Conservation (phyloP, 2,113 vertebrate species). For the Oostethus manadensis region DNA sequence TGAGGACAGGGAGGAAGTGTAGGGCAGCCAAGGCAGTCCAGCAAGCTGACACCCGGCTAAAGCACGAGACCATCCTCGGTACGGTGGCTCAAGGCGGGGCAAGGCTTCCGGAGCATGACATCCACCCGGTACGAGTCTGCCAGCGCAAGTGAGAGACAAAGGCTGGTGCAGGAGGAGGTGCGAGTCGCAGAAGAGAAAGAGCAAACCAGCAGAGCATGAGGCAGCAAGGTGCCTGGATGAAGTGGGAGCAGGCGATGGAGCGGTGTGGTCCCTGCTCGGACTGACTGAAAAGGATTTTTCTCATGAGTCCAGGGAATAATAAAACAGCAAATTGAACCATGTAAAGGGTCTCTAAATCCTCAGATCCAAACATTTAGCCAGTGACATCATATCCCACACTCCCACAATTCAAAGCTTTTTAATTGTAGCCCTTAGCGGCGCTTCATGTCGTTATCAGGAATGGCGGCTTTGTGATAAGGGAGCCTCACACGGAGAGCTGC, state of each 20-base stretch:
- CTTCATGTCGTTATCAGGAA: constrained; percentile 51
- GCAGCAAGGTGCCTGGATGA: too few relatives aligned
- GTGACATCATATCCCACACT: too few relatives aligned
- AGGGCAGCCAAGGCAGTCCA: background rate
- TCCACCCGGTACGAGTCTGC: background rate
- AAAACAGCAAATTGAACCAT: too few relatives aligned
- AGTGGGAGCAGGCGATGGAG: too few relatives aligned
- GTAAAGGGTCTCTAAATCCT: too few relatives aligned
- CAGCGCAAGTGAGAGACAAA: background rate
- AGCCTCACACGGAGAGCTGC: constrained; percentile 35
- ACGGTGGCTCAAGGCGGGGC: background rate
- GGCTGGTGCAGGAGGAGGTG: background rate
- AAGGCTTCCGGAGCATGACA: background rate
- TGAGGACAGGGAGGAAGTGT: constrained; percentile 5
- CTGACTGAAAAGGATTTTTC: too few relatives aligned
- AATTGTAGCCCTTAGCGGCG: background rate
- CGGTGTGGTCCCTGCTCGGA: too few relatives aligned
- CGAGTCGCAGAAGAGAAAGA: too few relatives aligned
- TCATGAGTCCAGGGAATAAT: too few relatives aligned
- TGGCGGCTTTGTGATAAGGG: constrained; percentile 48
- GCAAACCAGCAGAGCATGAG: too few relatives aligned
- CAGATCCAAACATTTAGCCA: too few relatives aligned
- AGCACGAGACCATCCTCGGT: constrained; percentile 1
- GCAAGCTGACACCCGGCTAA: constrained; percentile 4
- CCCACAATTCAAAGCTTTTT: too few relatives aligned